These are phyloP conservation scores for Omphaloscelis lunosa DNA, from an alignment of 2,888 invertebrate species.

Conservation along the genomic window DNA sequence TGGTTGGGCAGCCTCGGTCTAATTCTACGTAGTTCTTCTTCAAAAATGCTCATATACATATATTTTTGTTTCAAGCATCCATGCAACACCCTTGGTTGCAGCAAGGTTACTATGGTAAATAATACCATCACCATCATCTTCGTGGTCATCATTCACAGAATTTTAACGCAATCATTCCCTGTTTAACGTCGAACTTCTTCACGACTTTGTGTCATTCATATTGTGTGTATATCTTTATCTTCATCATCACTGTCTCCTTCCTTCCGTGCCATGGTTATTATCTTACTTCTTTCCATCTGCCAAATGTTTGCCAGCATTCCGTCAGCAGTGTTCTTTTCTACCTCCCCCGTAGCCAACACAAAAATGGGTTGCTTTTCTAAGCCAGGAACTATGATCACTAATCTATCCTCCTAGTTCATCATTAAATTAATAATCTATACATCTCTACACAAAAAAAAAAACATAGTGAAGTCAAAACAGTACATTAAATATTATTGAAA, in stretches of 20 bases:
- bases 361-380: not conserved
- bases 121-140: not conserved
- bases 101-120: constrained; percentile 3
- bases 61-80: constrained; percentile 30
- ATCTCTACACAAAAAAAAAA: too few relatives aligned
- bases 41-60: not conserved
- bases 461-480: too few relatives aligned
- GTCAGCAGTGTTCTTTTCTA: too few relatives aligned
- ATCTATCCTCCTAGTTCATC: constrained; percentile 20
- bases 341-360: too few relatives aligned
- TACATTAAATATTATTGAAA: too few relatives aligned
- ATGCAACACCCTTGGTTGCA: not conserved
- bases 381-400: not conserved
- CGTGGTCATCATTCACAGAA: not conserved
- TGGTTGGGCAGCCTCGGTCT: not conserved
- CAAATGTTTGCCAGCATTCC: not conserved
- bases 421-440: constrained; percentile 24
- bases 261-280: not conserved
- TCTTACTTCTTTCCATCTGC: not conserved
- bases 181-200: not conserved
- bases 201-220: not conserved
- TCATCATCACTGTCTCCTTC: not conserved
- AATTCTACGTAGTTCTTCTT: not conserved
- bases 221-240: not conserved
- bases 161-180: not conserved